Evolutionary conservation across 2,888 invertebrate genomes (phyloP).

Genomic region (Asteroscopus sphinx): DNA sequence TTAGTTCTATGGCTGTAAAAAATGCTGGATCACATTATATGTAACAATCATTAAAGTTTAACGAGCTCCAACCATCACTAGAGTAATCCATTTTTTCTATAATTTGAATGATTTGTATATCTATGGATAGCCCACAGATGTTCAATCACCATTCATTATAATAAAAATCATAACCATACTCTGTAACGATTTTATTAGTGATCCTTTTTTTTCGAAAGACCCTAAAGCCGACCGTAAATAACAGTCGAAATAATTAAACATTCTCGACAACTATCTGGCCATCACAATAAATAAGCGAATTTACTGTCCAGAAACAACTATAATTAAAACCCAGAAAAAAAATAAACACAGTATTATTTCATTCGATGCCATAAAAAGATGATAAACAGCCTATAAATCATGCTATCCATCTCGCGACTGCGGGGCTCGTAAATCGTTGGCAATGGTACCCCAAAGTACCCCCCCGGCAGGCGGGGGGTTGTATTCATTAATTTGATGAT

Average conservation of each 20-base stretch:
- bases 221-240: conserved; percentile 45
- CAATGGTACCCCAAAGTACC: conserved; percentile 60
- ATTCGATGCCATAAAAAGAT: conserved; percentile 73
- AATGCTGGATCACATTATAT: conserved; percentile 9
- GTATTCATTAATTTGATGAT: conserved; percentile 80
- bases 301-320: conserved; percentile 59
- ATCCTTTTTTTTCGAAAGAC: conserved; percentile 52
- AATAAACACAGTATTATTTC: conserved; percentile 66
- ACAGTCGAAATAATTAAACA: conserved; percentile 57
- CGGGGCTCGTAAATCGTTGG: conserved; percentile 65
- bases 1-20: conserved; percentile 6
- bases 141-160: conserved; percentile 49
- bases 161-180: conserved; percentile 50
- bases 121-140: conserved; percentile 47
- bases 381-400: conserved; percentile 78
- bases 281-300: conserved; percentile 61
- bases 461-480: conserved; percentile 57
- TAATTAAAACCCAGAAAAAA: conserved; percentile 64
- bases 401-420: conserved; percentile 72
- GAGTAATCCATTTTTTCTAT: conserved; percentile 25
- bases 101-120: conserved; percentile 45
- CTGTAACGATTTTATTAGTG: conserved; percentile 51
- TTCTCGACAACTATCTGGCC: conserved; percentile 51
- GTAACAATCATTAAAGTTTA: conserved; percentile 16
- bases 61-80: conserved; percentile 15